These are phyloP conservation scores for Ursus arctos DNA, from an alignment of 2,113 vertebrate genomes.

Conservation along the genomic window DNA sequence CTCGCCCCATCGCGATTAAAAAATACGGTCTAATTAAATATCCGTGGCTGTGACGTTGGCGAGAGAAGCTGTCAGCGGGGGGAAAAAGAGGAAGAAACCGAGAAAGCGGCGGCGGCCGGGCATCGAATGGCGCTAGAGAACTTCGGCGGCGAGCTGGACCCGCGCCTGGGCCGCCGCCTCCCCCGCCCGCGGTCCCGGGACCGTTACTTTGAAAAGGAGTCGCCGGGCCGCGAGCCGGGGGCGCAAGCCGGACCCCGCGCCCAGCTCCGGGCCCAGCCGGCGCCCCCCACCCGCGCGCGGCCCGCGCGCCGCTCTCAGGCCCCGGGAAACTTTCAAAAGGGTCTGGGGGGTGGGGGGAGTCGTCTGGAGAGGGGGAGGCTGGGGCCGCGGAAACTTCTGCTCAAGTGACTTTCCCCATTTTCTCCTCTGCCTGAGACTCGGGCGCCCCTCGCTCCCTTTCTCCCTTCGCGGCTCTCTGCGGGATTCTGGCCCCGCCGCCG, in stretches of 20 bases:
- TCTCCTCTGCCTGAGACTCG: neutral
- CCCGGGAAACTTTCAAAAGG: conserved; percentile 78
- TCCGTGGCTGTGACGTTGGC: conserved; percentile 93
- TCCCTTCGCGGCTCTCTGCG: neutral
- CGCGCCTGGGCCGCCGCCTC: conserved; percentile 73
- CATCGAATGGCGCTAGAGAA: conserved; percentile 90
- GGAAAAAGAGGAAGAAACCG: conserved; percentile 84
- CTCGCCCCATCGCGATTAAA: conserved; percentile 92
- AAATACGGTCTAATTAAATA: conserved; percentile 95
- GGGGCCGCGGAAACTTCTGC: conserved; percentile 74
- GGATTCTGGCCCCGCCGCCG: conserved; percentile 32
- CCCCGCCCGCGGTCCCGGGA: conserved; percentile 83
- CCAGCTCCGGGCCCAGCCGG: neutral
- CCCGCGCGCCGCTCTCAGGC: conserved; percentile 4
- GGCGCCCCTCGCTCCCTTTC: neutral
- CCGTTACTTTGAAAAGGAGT: conserved; percentile 86
- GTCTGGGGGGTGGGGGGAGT: conserved; percentile 15
- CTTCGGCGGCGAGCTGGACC: conserved; percentile 89
- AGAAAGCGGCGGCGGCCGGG: conserved; percentile 70
- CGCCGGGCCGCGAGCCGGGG: neutral
- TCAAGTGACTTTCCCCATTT: conserved; percentile 68
- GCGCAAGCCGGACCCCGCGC: conserved; percentile 17
- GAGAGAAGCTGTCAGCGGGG: conserved; percentile 90
- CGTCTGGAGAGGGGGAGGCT: neutral
- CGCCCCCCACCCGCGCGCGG: conserved; percentile 59